Base-by-base conservation (phyloP, 2,113 vertebrate species). In the Sander vitreus region DNA sequence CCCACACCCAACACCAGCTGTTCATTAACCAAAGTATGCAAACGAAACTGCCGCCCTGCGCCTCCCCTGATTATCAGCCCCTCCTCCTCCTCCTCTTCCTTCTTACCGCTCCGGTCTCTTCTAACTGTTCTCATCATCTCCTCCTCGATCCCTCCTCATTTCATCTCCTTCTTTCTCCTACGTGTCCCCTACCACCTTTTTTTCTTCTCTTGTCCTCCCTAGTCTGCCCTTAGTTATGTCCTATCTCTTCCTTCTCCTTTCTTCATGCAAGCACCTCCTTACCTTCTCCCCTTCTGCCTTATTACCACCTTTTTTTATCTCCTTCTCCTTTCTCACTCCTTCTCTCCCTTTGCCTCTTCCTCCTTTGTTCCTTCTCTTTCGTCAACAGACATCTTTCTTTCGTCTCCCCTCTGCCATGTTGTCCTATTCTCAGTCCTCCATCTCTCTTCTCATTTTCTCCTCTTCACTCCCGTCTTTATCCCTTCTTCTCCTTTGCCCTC, bases 1-100 rank as follows among this genome's bases (percentile, higher is more conserved):
- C 63, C 59, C 45, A 70, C 33, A 33, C 45, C 72, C 81, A 93
- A 93, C 90, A 94, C 93, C 93, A 95, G 93, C 94, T 96, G 95
- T 95, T 97, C 97, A 97, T 97, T 97, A 97, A 93, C 87, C 94
- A 92, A 91, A 93, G 95, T 94, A 97, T 96, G 96, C 95, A 96
- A 96, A 97, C 91, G 86, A 94, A 93, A 88, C 79, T 39, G 67
- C 84, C 62, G 73, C 75, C 87, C 84, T 82, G 60, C 55, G 71
- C 83, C 80, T 91, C 85, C 87, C 86, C 80, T 88, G 90, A 94
- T 90, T 88, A 77, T 87, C 74, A 58, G 73, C 76, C 71, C 88
- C 78, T 77, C 83, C 89, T 78, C 81, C 53, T 50, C 50, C 15
- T 59, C 63, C 74, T 89, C 73, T 80, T 78, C 72, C 79, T 73